Conservation (phyloP, 2,888 invertebrate genomes). For the Eledone cirrhosa region DNA sequence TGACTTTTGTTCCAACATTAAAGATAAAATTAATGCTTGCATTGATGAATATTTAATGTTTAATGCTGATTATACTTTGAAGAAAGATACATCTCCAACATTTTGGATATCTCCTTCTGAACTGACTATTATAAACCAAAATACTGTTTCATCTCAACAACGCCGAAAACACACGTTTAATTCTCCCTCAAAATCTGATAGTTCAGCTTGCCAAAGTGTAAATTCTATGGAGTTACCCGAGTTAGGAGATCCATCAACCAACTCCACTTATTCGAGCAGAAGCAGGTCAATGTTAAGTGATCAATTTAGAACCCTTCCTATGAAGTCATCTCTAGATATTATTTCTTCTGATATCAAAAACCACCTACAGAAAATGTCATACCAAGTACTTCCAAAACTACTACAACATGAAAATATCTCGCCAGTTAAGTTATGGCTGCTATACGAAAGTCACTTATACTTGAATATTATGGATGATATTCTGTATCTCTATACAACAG, state of each 20-base stretch:
- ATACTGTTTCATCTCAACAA: neutral
- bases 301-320: neutral
- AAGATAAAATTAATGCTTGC: conserved; percentile 32
- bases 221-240: conserved; percentile 6
- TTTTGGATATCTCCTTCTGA: neutral
- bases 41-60: conserved; percentile 31
- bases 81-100: neutral
- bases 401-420: neutral
- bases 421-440: conserved; percentile 50
- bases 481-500: conserved; percentile 47
- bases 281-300: neutral
- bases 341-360: conserved; percentile 10
- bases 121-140: neutral
- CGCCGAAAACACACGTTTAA: neutral
- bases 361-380: neutral
- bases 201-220: neutral
- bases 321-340: conserved; percentile 21
- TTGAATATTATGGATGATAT: conserved; percentile 44
- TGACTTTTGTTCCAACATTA: conserved; percentile 37
- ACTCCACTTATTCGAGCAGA: neutral
- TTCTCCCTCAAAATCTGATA: neutral
- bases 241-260: neutral
- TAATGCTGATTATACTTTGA: neutral
- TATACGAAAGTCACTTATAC: conserved; percentile 56
- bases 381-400: neutral